These are phyloP conservation scores for Drosophila prolongata DNA, from an alignment of 2,888 invertebrate genomes.

Conservation along the genomic window DNA sequence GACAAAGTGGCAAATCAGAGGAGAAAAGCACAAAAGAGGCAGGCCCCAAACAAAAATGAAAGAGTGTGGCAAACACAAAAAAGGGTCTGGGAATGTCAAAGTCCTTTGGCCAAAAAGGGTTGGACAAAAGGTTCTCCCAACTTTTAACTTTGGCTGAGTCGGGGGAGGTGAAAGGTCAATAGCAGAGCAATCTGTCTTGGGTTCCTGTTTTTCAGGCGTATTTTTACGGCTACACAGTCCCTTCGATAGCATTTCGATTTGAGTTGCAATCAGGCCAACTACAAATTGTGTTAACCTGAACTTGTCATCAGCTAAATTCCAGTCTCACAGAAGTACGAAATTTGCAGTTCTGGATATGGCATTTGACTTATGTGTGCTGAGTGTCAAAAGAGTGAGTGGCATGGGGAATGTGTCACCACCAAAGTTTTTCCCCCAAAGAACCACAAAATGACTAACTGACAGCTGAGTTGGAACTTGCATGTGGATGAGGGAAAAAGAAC, in stretches of 20 bases:
- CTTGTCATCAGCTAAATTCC: not conserved
- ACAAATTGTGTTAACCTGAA: not conserved
- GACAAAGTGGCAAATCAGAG: constrained; percentile 77
- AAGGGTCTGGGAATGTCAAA: constrained; percentile 12
- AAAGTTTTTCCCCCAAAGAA: constrained; percentile 13
- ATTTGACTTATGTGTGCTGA: constrained; percentile 8
- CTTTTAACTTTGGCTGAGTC: constrained; percentile 9
- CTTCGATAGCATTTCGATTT: constrained; percentile 2
- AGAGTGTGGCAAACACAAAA: constrained; percentile 5
- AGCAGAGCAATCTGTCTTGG: constrained; percentile 22
- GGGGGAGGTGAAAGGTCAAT: constrained; percentile 28
- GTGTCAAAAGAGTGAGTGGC: not conserved
- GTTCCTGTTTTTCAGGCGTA: not conserved
- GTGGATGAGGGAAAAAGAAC: not conserved
- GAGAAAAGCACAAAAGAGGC: constrained; percentile 61
- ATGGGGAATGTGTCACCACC: constrained; percentile 16
- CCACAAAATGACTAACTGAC: constrained; percentile 53
- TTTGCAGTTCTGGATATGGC: constrained; percentile 13
- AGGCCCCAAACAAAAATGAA: constrained; percentile 25
- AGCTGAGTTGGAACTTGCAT: constrained; percentile 7
- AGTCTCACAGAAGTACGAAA: not conserved
- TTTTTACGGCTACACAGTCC: not conserved
- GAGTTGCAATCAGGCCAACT: too few relatives aligned
- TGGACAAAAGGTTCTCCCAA: constrained; percentile 13
- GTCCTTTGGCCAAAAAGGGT: constrained; percentile 18